A percentile compares a stretch with the other conserved stretches of the same genome.
phyloP scores from a whole-genome alignment of 1,140 invertebrate genomes.

The Hylyphantes graminicola region DNA sequence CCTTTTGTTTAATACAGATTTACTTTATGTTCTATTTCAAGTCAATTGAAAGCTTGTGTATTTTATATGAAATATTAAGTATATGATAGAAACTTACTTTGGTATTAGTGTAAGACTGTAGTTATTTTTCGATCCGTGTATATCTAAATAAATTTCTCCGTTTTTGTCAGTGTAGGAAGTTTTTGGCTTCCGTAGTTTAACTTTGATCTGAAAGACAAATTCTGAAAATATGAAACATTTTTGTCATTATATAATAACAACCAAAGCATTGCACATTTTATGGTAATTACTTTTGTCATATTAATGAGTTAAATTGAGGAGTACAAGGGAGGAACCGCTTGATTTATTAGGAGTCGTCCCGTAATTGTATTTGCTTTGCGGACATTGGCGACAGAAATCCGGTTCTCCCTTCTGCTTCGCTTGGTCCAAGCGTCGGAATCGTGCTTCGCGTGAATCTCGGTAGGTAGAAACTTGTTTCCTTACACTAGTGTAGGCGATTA shows the following conservation, averaged over 20 bases:
- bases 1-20: too few species aligned
- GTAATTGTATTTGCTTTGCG: too few species aligned
- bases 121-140: conserved; percentile 14
- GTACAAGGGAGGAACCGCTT: not conserved
- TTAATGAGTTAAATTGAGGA: not conserved
- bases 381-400: too few species aligned
- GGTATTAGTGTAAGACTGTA: conserved; percentile 4
- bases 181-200: conserved; percentile 22
- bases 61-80: not conserved
- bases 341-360: not conserved
- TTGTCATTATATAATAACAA: not conserved
- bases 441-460: too few species aligned
- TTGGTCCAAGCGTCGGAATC: too few species aligned
- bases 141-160: conserved; percentile 20
- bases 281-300: not conserved
- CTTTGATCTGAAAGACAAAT: conserved; percentile 14
- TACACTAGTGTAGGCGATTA: too few species aligned
- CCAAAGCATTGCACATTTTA: too few species aligned
- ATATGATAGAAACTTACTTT: conserved; percentile 21
- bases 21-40: too few species aligned
- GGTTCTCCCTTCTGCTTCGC: too few species aligned
- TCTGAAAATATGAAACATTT: not conserved
- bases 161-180: not conserved
- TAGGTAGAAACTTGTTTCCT: too few species aligned
- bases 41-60: not conserved